Conservation (phyloP, 2,888 invertebrate genomes). For the Dichetophora obliterata region DNA sequence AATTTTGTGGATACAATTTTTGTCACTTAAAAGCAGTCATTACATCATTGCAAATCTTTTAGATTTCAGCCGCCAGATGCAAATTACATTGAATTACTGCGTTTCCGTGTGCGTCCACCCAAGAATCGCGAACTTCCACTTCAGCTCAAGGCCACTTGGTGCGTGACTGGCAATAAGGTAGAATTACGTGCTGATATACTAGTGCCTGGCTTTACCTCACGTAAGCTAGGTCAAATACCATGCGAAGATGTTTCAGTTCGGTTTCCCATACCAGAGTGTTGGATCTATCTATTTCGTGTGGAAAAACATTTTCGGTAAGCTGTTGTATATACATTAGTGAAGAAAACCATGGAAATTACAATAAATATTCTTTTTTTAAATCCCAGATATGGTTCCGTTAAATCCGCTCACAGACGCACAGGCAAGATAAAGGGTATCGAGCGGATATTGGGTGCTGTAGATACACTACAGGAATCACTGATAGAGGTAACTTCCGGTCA, state of each 20-base stretch:
- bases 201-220: slow-evolving; percentile 96
- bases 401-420: slow-evolving; percentile 89
- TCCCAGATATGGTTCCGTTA: slow-evolving; percentile 91
- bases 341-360: no score
- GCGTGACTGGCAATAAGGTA: slow-evolving; percentile 89
- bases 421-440: slow-evolving; percentile 95
- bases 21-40: no score
- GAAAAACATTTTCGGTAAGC: slow-evolving; percentile 89
- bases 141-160: slow-evolving; percentile 91
- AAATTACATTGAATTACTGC: slow-evolving; percentile 95
- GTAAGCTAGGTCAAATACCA: slow-evolving; percentile 94
- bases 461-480: slow-evolving; percentile 88
- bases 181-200: slow-evolving; percentile 95
- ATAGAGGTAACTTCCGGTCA: slow-evolving; percentile 97
- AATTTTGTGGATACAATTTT: no score
- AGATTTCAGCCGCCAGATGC: slow-evolving; percentile 98
- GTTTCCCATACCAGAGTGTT: slow-evolving; percentile 98
- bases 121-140: slow-evolving; percentile 96
- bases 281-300: slow-evolving; percentile 98
- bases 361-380: neutral
- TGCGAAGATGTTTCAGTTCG: slow-evolving; percentile 97
- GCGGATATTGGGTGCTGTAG: slow-evolving; percentile 90
- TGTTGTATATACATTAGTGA: no score
- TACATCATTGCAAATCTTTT: slow-evolving; percentile 47
- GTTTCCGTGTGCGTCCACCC: slow-evolving; percentile 95